Conservation (phyloP, 2,888 invertebrate genomes). For the Epistrophe eligans region DNA sequence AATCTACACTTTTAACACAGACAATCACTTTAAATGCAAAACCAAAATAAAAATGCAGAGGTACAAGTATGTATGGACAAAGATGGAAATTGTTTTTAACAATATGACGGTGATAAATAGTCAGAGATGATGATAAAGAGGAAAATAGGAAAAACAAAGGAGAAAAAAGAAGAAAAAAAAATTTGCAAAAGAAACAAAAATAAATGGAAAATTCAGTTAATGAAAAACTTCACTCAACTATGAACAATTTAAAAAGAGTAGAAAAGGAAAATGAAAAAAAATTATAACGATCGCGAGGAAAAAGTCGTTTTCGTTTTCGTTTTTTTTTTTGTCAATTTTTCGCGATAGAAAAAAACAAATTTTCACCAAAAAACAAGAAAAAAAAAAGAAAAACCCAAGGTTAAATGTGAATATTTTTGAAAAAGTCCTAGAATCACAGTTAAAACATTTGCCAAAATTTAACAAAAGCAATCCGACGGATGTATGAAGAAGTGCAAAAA, state of each 20-base stretch:
- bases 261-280: constrained; percentile 49
- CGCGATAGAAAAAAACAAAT: constrained; percentile 17
- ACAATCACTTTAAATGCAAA: constrained; percentile 56
- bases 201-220: constrained; percentile 70
- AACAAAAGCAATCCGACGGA: constrained; percentile 43
- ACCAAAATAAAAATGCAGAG: constrained; percentile 25
- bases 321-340: constrained; percentile 17
- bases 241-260: constrained; percentile 64
- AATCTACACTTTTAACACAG: constrained; percentile 69
- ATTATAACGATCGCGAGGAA: constrained; percentile 53
- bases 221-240: constrained; percentile 77
- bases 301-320: constrained; percentile 49
- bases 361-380: constrained; percentile 45
- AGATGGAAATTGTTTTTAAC: constrained; percentile 48
- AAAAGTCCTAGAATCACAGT: constrained; percentile 7
- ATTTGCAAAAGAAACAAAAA: constrained; percentile 6
- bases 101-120: constrained; percentile 64
- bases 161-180: constrained; percentile 15
- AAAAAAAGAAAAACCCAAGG: constrained; percentile 6
- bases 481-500: constrained; percentile 17
- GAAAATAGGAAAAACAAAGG: constrained; percentile 37
- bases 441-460: not conserved
- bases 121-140: constrained; percentile 55
- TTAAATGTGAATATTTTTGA: not conserved
- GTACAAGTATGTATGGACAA: constrained; percentile 37